Conservation (phyloP, 1,140 invertebrate genomes). For the Pissodes strobi region DNA sequence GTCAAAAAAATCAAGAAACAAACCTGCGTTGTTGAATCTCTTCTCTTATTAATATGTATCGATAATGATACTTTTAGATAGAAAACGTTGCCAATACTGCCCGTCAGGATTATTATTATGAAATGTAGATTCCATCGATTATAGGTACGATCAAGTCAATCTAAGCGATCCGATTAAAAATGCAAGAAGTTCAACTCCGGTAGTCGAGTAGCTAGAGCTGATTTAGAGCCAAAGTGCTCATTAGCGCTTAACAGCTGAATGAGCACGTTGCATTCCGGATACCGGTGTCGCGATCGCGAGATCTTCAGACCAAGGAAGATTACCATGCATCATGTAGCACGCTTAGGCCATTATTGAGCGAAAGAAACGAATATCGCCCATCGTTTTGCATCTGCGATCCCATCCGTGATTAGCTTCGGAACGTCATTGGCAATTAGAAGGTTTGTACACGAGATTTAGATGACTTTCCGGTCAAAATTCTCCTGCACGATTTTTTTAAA, state of each 20-base stretch:
- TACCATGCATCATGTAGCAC: conserved; percentile 29
- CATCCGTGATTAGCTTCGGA: no score
- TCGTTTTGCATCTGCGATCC: conserved; percentile 8
- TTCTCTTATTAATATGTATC: no score
- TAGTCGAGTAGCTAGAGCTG: conserved; percentile 8
- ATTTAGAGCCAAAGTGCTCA: conserved; percentile 10
- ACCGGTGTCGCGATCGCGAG: conserved; percentile 7
- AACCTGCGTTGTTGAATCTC: no score
- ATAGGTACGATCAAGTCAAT: conserved; percentile 11
- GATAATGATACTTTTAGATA: no score
- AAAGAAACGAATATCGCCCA: conserved; percentile 14
- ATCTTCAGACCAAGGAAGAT: conserved; percentile 23
- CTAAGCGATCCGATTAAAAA: conserved; percentile 4
- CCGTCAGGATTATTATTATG: no score
- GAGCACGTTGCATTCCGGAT: conserved; percentile 25
- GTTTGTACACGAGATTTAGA: no score
- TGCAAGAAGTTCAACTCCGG: background rate
- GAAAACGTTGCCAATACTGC: no score
- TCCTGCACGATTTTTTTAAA: no score
- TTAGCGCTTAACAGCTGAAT: conserved; percentile 22
- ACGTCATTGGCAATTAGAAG: no score
- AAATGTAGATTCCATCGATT: no score
- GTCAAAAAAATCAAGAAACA: no score
- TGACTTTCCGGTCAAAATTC: no score
- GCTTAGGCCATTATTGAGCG: conserved; percentile 21